These are phyloP conservation scores for Malthinus seriepunctatus DNA, from an alignment of 2,888 invertebrate genomes.

Conservation along the genomic window DNA sequence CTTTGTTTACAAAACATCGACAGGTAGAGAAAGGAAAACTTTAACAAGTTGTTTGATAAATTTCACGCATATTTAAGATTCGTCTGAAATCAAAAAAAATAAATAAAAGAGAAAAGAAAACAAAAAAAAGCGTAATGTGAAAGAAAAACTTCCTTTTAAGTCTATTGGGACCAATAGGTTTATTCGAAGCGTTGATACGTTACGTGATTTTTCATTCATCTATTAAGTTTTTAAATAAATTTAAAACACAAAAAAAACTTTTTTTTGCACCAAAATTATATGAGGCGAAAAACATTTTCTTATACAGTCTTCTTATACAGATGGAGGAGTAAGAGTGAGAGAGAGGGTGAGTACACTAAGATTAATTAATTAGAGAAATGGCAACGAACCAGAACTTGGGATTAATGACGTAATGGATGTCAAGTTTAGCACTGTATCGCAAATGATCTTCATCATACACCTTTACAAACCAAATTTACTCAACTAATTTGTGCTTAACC, in stretches of 20 bases:
- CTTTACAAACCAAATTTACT: slow-evolving; percentile 2
- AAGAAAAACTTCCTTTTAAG: not conserved
- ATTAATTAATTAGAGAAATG: slow-evolving; percentile 22
- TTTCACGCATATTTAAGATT: slow-evolving; percentile 26
- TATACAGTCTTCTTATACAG: too few relatives aligned
- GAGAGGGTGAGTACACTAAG: slow-evolving; percentile 8
- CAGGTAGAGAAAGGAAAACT: slow-evolving; percentile 15
- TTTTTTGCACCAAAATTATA: too few relatives aligned
- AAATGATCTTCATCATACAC: slow-evolving; percentile 15
- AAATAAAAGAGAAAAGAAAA: slow-evolving; percentile 14
- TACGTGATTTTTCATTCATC: slow-evolving; percentile 23
- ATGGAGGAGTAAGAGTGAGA: too few relatives aligned
- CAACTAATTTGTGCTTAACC: not conserved
- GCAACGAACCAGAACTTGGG: slow-evolving; percentile 17
- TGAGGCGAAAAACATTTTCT: too few relatives aligned
- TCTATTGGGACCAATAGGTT: slow-evolving; percentile 22
- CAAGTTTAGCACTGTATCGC: slow-evolving; percentile 15
- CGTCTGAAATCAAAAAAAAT: slow-evolving; percentile 22
- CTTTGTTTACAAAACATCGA: slow-evolving; percentile 13
- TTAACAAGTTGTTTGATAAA: slow-evolving; percentile 19
- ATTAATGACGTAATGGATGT: slow-evolving; percentile 19
- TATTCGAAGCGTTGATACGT: slow-evolving; percentile 19
- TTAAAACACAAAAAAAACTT: too few relatives aligned
- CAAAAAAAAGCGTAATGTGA: not conserved
- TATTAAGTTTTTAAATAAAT: slow-evolving; percentile 10